Conservation (phyloP, 2,797 vertebrate species). For the Brachyrhaphis roseni region DNA sequence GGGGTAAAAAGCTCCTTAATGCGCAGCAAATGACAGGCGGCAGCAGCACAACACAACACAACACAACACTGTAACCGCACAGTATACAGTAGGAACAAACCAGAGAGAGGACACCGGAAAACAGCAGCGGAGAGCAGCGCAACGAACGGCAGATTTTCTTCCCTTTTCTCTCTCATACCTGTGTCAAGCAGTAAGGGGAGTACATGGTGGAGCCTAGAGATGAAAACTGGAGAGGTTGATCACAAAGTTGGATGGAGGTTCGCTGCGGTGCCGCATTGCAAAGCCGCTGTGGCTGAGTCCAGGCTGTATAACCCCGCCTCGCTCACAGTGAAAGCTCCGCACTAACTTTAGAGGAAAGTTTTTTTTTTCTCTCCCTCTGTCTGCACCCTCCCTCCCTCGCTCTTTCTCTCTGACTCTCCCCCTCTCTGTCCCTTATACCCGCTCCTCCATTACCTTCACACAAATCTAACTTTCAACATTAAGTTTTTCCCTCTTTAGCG, state of each 20-base stretch:
- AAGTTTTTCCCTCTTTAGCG: not conserved
- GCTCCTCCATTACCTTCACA: constrained; percentile 44
- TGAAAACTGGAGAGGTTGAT: constrained; percentile 72
- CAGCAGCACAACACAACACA: constrained; percentile 34
- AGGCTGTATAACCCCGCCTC: constrained; percentile 88
- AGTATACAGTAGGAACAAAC: constrained; percentile 32
- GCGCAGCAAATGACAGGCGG: constrained; percentile 70
- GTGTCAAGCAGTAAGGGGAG: constrained; percentile 95
- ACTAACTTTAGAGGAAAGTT: constrained; percentile 86
- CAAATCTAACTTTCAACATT: constrained; percentile 18
- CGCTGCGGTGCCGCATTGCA: constrained; percentile 84
- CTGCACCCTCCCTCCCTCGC: constrained; percentile 49
- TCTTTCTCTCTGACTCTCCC: constrained; percentile 41
- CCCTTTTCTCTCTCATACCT: constrained; percentile 81
- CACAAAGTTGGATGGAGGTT: constrained; percentile 83
- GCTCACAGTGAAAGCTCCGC: constrained; percentile 91
- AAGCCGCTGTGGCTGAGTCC: constrained; percentile 83
- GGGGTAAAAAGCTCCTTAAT: constrained; percentile 50
- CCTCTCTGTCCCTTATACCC: constrained; percentile 35
- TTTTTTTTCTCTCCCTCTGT: constrained; percentile 62
- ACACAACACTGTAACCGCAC: constrained; percentile 35
- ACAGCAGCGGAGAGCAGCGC: constrained; percentile 16
- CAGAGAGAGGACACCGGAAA: constrained; percentile 27
- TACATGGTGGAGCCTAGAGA: constrained; percentile 88
- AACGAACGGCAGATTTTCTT: constrained; percentile 7